Base-by-base conservation (phyloP, 1,140 invertebrate species). In the Batillaria attramentaria region DNA sequence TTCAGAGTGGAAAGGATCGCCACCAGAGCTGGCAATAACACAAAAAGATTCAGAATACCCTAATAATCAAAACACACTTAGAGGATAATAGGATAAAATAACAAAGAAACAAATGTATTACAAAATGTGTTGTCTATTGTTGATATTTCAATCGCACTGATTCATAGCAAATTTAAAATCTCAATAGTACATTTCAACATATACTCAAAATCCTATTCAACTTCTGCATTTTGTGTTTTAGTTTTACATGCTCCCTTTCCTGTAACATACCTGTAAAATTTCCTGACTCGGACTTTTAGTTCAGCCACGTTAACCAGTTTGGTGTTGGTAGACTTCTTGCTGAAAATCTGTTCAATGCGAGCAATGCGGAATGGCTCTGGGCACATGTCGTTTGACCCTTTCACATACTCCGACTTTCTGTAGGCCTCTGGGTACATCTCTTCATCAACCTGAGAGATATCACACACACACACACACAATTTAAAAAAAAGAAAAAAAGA, bases 341-440 rank as follows among this genome's bases (percentile, higher is more conserved):
- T 78, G 90, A 76, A 92, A 57, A 95, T 95, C 1, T 92, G 89
- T 13, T 89, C 91, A 50, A 96, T 94, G 46, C 93, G 92, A 13
- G 93, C 95, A 60, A 96, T 93, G 81, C 94, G 93, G 88, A 96
- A 96, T 3, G 96, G 95, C 81, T 95, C 93, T 0, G 94, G 94
- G 0, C 95, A 95, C 79, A 94, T 93, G 24, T 92, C 86, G 88
- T 96, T 95, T 0, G 94, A 95, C 1, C 95, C 95, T 84, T 95
- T 94, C 28, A 94, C 91, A 85, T 94, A 93, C 74, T 94, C 93
- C 10, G 87, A 87, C 77, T 90, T 90, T 68, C 95, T 92, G 88
- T 96, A 97, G 79, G 93, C 94, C 88, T 96, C 95, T 16, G 95
- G 94, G 89, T 95, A 96, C 50, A 94, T 89, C 33, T 94, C 92